phyloP scores from a whole-genome alignment of 2,113 vertebrate species.

The Zosterops borbonicus region DNA sequence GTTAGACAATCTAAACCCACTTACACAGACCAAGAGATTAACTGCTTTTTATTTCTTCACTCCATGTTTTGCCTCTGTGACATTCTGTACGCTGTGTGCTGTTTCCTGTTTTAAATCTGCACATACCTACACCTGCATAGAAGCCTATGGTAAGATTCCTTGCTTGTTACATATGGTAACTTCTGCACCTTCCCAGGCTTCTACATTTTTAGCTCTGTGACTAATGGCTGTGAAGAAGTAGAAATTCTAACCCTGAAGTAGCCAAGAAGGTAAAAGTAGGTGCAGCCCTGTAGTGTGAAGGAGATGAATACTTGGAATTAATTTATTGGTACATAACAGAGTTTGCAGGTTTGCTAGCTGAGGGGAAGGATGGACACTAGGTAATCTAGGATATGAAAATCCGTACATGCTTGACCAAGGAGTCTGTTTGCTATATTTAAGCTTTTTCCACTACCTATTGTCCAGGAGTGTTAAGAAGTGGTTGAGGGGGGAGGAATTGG shows the following conservation, averaged over 20 bases:
- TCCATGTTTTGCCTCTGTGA: conserved; percentile 66
- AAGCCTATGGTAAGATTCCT: conserved; percentile 56
- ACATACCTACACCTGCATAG: conserved; percentile 50
- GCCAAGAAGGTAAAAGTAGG: conserved; percentile 8
- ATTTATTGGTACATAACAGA: background rate
- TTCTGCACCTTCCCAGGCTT: conserved; percentile 16
- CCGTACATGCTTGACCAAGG: background rate
- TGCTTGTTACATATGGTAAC: conserved; percentile 21
- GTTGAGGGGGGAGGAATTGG: background rate
- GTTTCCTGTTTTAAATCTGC: conserved; percentile 57
- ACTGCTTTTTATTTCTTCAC: conserved; percentile 63
- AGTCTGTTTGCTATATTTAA: background rate
- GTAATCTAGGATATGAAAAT: background rate
- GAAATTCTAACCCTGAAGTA: conserved; percentile 9
- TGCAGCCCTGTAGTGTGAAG: background rate
- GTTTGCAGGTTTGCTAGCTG: background rate
- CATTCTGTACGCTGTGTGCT: conserved; percentile 58
- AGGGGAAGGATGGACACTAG: background rate
- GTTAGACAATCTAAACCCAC: conserved; percentile 24
- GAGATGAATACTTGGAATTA: background rate
- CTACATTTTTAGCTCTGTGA: background rate
- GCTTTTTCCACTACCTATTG: background rate
- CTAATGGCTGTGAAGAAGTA: background rate
- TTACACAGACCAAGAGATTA: conserved; percentile 38
- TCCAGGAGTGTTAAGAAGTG: background rate